Evolutionary conservation across 2,113 vertebrate genomes (phyloP).

Genomic region (Sciurus niger): DNA sequence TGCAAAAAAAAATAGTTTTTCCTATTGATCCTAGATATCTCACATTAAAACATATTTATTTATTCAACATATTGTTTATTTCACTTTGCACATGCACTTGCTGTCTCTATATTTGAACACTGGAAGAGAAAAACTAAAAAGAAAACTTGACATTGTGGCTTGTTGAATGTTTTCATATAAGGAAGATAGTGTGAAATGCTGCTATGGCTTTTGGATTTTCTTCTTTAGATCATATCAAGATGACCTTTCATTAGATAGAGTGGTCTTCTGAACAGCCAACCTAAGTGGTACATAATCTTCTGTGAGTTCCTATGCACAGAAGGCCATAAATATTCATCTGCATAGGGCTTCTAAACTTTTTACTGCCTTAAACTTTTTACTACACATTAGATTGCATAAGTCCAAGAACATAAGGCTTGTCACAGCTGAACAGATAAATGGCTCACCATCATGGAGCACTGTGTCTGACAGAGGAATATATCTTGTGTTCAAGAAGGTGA

Average conservation of each 20-base stretch:
- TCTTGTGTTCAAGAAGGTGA: constrained; percentile 47
- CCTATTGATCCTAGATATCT: neutral
- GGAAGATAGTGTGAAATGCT: neutral
- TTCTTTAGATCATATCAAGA: neutral
- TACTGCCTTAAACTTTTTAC: constrained; percentile 79
- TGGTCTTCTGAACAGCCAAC: constrained; percentile 52
- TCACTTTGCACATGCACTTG: neutral
- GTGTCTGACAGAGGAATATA: constrained; percentile 66
- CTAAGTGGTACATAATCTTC: constrained; percentile 72
- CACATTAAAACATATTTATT: neutral
- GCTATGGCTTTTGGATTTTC: constrained; percentile 47
- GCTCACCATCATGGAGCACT: neutral
- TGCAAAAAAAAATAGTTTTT: neutral
- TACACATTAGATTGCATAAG: constrained; percentile 69
- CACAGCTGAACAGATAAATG: constrained; percentile 74
- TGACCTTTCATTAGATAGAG: constrained; percentile 69
- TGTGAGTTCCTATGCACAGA: constrained; percentile 64
- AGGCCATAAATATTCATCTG: constrained; percentile 77
- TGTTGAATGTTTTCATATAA: neutral
- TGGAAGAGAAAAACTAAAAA: neutral
- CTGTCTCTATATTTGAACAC: neutral
- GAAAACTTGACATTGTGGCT: neutral
- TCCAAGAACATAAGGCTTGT: constrained; percentile 74
- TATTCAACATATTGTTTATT: neutral
- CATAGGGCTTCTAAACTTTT: constrained; percentile 71